phyloP scores from a whole-genome alignment of 2,113 vertebrate genomes.

The Poecilia latipinna region DNA sequence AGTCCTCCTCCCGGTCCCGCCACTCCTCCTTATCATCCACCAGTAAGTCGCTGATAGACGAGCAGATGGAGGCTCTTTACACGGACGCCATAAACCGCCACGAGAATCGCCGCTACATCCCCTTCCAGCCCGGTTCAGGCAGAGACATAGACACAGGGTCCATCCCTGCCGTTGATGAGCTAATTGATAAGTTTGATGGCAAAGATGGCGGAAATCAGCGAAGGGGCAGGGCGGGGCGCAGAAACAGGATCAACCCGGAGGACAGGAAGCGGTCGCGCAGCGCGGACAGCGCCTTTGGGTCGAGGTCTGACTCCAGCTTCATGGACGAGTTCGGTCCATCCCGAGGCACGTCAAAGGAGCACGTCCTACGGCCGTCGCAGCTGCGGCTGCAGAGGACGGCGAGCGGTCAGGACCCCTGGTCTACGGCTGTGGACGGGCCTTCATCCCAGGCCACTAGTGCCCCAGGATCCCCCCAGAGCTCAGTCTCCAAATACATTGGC shows the following conservation, averaged over 20 bases:
- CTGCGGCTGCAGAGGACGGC: constrained; percentile 78
- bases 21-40: constrained; percentile 84
- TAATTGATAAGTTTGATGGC: constrained; percentile 93
- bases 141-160: constrained; percentile 93
- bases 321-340: constrained; percentile 77
- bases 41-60: constrained; percentile 82
- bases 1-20: constrained; percentile 81
- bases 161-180: constrained; percentile 88
- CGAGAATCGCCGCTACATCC: constrained; percentile 94
- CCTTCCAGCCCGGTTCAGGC: constrained; percentile 92
- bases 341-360: constrained; percentile 86
- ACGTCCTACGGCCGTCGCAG: constrained; percentile 86
- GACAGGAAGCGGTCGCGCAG: constrained; percentile 92
- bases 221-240: constrained; percentile 87
- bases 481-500: constrained; percentile 51
- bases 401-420: constrained; percentile 65
- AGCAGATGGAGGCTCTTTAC: constrained; percentile 88
- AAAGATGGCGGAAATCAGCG: constrained; percentile 83
- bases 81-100: constrained; percentile 93
- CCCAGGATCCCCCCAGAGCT: constrained; percentile 74
- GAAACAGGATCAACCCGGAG: constrained; percentile 88
- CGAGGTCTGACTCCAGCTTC: constrained; percentile 72
- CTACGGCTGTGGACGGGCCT: constrained; percentile 40
- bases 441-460: constrained; percentile 54
- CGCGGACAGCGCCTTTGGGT: constrained; percentile 86